These are phyloP conservation scores for Rhinopomastus cyanomelas DNA, from an alignment of 2,113 vertebrate genomes.

Conservation along the genomic window DNA sequence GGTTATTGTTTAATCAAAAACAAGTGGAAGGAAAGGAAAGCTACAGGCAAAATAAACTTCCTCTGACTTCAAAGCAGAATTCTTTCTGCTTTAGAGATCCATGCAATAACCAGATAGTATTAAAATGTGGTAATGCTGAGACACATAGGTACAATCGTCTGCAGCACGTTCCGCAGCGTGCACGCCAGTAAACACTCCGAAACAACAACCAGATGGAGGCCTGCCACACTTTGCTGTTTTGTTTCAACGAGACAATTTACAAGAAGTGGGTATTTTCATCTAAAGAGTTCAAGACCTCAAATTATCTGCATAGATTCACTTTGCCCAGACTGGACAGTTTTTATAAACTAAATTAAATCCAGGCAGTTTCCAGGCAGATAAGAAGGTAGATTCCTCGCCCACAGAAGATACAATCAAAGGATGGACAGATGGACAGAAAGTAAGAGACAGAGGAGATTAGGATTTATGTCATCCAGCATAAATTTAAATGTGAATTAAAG, in stretches of 20 bases:
- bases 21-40: neutral
- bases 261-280: neutral
- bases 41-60: neutral
- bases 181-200: neutral
- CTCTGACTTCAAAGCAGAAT: neutral
- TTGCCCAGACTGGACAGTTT: neutral
- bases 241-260: neutral
- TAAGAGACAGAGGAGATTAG: neutral
- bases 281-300: neutral
- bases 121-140: neutral
- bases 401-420: neutral
- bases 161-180: neutral
- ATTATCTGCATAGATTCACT: neutral
- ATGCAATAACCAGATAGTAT: neutral
- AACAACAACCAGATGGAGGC: neutral
- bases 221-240: neutral
- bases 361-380: neutral
- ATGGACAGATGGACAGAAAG: neutral
- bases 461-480: neutral
- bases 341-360: conserved; percentile 15
- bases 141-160: neutral
- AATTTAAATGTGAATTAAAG: neutral
- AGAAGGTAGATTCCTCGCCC: neutral
- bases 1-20: neutral
- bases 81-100: neutral